Conservation (phyloP, 2,888 invertebrate genomes). For the Teleiodes luculella region DNA sequence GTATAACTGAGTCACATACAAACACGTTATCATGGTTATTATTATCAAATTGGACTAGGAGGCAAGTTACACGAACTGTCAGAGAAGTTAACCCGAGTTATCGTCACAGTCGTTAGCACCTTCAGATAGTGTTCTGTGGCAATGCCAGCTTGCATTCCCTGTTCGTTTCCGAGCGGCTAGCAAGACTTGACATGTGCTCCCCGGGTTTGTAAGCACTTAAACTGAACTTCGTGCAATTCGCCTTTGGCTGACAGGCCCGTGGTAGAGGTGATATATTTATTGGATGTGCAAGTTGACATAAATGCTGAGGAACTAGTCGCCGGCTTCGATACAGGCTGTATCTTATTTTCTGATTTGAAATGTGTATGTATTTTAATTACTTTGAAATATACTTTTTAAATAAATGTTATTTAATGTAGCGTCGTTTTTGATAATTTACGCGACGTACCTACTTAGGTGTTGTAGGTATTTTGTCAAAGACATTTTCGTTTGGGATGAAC, state of each 20-base stretch:
- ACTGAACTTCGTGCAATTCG: slow-evolving; percentile 9
- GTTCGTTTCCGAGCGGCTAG: slow-evolving; percentile 34
- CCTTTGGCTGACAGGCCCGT: not conserved
- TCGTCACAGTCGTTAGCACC: not conserved
- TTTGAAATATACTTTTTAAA: no score
- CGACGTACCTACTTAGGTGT: no score
- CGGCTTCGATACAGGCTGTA: no score
- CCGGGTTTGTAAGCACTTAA: slow-evolving; percentile 17
- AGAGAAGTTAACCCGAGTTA: not conserved
- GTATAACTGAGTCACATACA: not conserved
- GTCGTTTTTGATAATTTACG: no score
- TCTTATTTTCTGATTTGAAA: no score
- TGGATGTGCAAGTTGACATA: not conserved
- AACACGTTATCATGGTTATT: not conserved
- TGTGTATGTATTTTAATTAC: no score
- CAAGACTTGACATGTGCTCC: slow-evolving; percentile 32
- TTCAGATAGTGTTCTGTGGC: slow-evolving; percentile 8
- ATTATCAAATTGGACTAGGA: not conserved
- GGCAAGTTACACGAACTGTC: slow-evolving; percentile 3
- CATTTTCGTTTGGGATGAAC: no score
- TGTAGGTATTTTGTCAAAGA: no score
- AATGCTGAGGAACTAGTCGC: no score
- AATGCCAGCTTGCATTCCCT: slow-evolving; percentile 37
- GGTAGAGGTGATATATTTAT: not conserved
- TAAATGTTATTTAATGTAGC: no score